Percentiles rank a stretch among this genome's conserved stretches.
These are phyloP conservation scores for Cladopsammia gracilis DNA, from an alignment of 64 coral and sea anemone species.

Conservation along the genomic window DNA sequence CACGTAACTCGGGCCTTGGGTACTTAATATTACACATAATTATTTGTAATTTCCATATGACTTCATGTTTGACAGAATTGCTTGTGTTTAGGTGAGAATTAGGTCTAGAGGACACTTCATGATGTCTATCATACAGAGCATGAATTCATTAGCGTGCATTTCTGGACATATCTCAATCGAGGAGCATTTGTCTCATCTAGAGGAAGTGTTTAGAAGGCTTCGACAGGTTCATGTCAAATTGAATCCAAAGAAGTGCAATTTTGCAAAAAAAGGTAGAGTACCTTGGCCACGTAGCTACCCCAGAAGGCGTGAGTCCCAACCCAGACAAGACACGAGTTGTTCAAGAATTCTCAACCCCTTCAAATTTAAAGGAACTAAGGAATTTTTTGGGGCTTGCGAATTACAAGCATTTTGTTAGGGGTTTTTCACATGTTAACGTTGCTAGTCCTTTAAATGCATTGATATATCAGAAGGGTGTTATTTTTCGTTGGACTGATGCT, in stretches of 20 bases:
- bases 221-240: neutral
- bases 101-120: too few species aligned
- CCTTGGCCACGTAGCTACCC: slow-evolving; percentile 11
- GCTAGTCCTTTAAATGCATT: slow-evolving; percentile 14
- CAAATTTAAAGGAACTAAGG: neutral
- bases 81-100: too few species aligned
- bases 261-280: neutral
- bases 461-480: neutral
- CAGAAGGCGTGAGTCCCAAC: neutral
- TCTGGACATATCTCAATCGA: too few species aligned
- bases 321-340: neutral
- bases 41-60: too few species aligned
- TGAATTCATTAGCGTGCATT: too few species aligned
- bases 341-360: slow-evolving; percentile 2
- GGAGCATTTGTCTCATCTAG: neutral
- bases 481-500: neutral
- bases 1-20: too few species aligned
- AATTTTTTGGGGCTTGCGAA: slow-evolving; percentile 54
- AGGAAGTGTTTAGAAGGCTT: slow-evolving; percentile 13
- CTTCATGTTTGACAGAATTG: too few species aligned
- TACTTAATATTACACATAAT: too few species aligned
- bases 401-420: slow-evolving; percentile 32
- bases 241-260: neutral
- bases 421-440: slow-evolving; percentile 46
- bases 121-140: too few species aligned